Conservation (phyloP, 2,797 vertebrate genomes). For the Sebastes hopkinsi region DNA sequence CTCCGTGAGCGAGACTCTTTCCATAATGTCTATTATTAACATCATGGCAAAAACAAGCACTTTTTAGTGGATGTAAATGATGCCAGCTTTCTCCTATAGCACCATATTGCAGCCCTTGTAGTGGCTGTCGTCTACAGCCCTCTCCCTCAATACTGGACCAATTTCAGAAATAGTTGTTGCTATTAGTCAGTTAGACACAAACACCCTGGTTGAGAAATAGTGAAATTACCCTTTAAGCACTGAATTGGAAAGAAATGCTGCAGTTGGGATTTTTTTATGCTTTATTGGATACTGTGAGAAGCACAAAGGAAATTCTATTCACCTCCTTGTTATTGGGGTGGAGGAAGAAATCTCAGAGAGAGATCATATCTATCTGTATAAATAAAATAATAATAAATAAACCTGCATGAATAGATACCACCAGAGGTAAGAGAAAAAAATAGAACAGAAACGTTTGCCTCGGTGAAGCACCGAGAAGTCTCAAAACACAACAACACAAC, state of each 20-base stretch:
- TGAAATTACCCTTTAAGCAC: background rate
- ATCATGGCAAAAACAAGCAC: too few relatives aligned
- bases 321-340: background rate
- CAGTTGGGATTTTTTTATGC: background rate
- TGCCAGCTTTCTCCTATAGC: too few relatives aligned
- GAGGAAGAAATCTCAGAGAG: background rate
- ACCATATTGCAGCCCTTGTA: too few relatives aligned
- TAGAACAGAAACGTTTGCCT: background rate
- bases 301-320: background rate
- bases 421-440: background rate
- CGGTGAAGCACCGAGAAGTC: accelerated
- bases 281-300: background rate
- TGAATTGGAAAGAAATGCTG: background rate
- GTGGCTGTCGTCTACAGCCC: too few relatives aligned
- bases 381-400: background rate
- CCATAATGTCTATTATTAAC: too few relatives aligned
- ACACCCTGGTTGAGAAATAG: too few relatives aligned
- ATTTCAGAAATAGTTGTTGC: too few relatives aligned
- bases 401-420: background rate
- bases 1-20: too few relatives aligned
- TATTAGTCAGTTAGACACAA: too few relatives aligned
- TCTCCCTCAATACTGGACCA: too few relatives aligned
- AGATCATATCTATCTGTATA: background rate
- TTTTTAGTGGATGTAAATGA: too few relatives aligned
- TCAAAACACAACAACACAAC: background rate